phyloP scores from a whole-genome alignment of 2,113 vertebrate species.

The Pheucticus melanocephalus region DNA sequence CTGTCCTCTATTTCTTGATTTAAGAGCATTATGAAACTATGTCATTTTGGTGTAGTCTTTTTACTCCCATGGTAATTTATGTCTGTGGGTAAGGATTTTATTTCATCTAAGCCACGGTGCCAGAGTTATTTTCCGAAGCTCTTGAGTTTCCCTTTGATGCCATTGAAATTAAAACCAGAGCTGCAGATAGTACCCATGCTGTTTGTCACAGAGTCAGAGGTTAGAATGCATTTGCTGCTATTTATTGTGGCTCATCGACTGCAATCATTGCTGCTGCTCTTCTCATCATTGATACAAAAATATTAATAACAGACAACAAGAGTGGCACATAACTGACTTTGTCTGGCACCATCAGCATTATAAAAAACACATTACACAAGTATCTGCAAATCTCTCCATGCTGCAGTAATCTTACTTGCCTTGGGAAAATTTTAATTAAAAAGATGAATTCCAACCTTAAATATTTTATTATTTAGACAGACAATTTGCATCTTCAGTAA shows the following conservation, averaged over 20 bases:
- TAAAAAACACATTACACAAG: constrained; percentile 10
- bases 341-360: constrained; percentile 64
- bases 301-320: constrained; percentile 71
- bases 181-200: constrained; percentile 51
- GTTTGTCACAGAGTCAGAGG: constrained; percentile 71
- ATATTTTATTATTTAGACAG: constrained; percentile 48
- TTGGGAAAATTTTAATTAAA: constrained; percentile 59
- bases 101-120: constrained; percentile 72
- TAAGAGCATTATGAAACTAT: constrained; percentile 70
- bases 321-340: constrained; percentile 62
- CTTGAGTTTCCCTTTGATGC: constrained; percentile 76
- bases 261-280: constrained; percentile 46
- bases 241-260: constrained; percentile 64
- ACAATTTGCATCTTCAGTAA: constrained; percentile 8
- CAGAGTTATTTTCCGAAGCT: constrained; percentile 70
- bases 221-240: constrained; percentile 69
- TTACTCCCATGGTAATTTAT: constrained; percentile 75
- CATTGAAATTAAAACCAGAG: constrained; percentile 71
- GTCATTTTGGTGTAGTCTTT: constrained; percentile 69
- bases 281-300: constrained; percentile 57
- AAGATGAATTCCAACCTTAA: constrained; percentile 46
- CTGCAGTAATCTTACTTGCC: constrained; percentile 42
- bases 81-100: constrained; percentile 75
- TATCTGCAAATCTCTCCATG: neutral
- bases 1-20: constrained; percentile 60